Evolutionary conservation across 1,140 invertebrate genomes (phyloP).

Genomic region (Probaryconus sp.): DNA sequence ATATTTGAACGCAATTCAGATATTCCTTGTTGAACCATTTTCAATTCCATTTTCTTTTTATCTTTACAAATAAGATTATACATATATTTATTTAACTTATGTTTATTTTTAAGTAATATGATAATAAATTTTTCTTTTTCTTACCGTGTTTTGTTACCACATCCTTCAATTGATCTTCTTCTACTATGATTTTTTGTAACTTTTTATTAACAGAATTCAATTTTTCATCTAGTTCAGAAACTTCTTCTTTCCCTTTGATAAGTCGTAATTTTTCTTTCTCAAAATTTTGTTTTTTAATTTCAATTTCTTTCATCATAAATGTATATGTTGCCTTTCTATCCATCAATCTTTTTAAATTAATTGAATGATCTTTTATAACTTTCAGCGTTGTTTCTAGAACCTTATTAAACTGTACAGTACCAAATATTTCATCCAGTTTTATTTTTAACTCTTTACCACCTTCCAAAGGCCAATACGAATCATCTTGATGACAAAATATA

Average conservation of each 20-base stretch:
- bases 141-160: no score
- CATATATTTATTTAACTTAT: conserved; percentile 8
- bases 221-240: no score
- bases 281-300: no score
- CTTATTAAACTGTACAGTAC: conserved; percentile 95
- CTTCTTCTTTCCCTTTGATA: no score
- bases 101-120: background rate
- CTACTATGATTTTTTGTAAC: no score
- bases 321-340: conserved; percentile 57
- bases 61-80: conserved; percentile 64
- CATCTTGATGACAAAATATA: conserved; percentile 99
- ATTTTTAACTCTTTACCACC: conserved; percentile 96
- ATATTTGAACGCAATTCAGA: conserved; percentile 79
- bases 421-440: conserved; percentile 99
- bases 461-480: conserved; percentile 97
- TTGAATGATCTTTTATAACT: conserved; percentile 81
- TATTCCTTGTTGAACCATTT: conserved; percentile 76
- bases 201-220: no score
- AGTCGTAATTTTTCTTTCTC: no score
- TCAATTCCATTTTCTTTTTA: conserved; percentile 72
- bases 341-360: conserved; percentile 76
- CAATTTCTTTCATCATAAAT: no score
- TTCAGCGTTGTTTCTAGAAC: conserved; percentile 90
- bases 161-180: no score
- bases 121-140: conserved; percentile 20